These are phyloP conservation scores for Thalassaphorura encarpata DNA, from an alignment of 1,140 invertebrate species.

Conservation along the genomic window DNA sequence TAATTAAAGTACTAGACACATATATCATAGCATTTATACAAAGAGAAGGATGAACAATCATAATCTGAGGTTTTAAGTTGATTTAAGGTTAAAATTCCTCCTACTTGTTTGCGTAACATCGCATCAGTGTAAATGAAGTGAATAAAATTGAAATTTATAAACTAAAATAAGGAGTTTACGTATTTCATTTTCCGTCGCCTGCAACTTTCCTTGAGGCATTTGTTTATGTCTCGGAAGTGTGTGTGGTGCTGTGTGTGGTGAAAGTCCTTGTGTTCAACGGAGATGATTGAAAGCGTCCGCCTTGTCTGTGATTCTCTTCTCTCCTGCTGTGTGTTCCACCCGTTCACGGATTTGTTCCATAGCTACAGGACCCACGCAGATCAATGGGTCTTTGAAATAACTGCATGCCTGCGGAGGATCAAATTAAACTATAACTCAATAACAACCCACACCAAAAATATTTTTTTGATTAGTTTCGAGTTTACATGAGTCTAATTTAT, in stretches of 20 bases:
- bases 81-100: no score
- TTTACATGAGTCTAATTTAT: no score
- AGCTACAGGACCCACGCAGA: conserved; percentile 75
- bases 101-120: not conserved
- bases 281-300: conserved; percentile 35
- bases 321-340: conserved; percentile 64
- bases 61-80: no score
- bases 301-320: conserved; percentile 58
- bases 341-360: conserved; percentile 59
- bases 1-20: no score
- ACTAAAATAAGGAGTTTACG: not conserved
- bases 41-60: no score
- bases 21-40: no score
- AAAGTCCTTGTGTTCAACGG: conserved; percentile 24
- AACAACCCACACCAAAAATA: not conserved
- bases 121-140: not conserved
- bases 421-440: not conserved
- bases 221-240: not conserved
- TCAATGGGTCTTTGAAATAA: conserved; percentile 79
- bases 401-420: conserved; percentile 56
- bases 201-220: not conserved
- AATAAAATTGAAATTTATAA: not conserved
- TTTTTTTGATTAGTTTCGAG: no score
- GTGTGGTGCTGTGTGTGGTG: no score
- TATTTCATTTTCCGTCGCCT: not conserved